These are phyloP conservation scores for Eristalinus sepulchralis DNA, from an alignment of 2,888 invertebrate genomes.

Conservation along the genomic window DNA sequence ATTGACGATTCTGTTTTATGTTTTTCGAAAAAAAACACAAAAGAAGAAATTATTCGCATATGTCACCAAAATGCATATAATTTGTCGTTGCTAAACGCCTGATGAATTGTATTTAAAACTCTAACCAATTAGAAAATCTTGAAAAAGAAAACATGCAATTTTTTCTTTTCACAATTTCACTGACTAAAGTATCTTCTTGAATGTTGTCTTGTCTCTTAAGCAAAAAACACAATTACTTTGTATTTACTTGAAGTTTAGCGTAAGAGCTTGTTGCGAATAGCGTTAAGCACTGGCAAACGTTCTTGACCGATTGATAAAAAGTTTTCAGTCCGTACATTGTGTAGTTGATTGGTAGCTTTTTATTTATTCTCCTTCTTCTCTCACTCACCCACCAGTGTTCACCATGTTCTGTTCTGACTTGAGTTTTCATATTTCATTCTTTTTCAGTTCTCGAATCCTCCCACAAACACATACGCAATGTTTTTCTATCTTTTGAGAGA, in stretches of 20 bases:
- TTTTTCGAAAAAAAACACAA: not conserved
- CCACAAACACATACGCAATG: not conserved
- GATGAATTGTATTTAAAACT: not conserved
- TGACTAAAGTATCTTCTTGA: constrained; percentile 35
- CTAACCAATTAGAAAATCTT: constrained; percentile 28
- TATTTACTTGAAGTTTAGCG: constrained; percentile 51
- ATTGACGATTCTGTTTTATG: not conserved
- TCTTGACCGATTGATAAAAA: constrained; percentile 81
- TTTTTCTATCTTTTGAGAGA: constrained; percentile 8
- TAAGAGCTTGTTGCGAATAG: constrained; percentile 67
- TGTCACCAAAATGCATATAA: not conserved
- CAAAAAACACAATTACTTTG: constrained; percentile 16
- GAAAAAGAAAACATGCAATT: constrained; percentile 20
- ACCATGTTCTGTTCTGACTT: not conserved
- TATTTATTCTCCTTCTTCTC: constrained; percentile 73
- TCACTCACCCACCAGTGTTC: constrained; percentile 72
- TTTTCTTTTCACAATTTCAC: constrained; percentile 73
- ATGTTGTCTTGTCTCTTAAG: constrained; percentile 9
- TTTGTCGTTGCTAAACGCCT: not conserved
- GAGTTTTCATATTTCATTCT: constrained; percentile 3
- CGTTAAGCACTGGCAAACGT: constrained; percentile 77
- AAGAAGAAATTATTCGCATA: not conserved
- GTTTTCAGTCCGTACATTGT: constrained; percentile 75
- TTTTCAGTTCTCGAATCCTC: constrained; percentile 16
- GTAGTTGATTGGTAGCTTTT: constrained; percentile 72